A percentile compares a stretch with the other conserved stretches of the same genome.
phyloP scores from a whole-genome alignment of 2,113 vertebrate species.

The Leucoraja erinaceus region DNA sequence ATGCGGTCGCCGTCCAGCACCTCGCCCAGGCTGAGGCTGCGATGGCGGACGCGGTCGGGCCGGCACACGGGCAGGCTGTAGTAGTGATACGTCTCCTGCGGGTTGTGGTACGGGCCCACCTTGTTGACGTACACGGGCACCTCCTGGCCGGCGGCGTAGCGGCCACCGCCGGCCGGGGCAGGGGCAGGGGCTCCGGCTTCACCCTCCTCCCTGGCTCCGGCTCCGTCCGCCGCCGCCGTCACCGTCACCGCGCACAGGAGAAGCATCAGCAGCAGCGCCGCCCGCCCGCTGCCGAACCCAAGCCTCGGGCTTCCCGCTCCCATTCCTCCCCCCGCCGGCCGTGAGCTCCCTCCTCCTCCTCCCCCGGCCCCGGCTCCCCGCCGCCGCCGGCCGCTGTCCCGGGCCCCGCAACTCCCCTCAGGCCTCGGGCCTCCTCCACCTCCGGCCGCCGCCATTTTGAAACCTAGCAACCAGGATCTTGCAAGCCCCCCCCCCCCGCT shows the following conservation, averaged over 20 bases:
- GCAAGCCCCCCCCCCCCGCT: too few species aligned
- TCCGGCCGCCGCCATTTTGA: too few species aligned
- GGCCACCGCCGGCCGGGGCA: slow-evolving; percentile 46
- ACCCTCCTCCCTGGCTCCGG: slow-evolving; percentile 47
- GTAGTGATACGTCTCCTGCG: slow-evolving; percentile 88
- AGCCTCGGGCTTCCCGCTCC: too few species aligned
- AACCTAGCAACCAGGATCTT: too few species aligned
- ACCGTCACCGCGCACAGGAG: too few species aligned
- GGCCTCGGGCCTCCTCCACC: too few species aligned
- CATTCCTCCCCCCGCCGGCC: too few species aligned
- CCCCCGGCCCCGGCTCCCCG: too few species aligned
- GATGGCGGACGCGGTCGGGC: slow-evolving; percentile 77
- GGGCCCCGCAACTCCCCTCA: too few species aligned
- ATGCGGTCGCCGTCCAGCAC: slow-evolving; percentile 84
- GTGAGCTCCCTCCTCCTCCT: too few species aligned
- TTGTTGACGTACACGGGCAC: slow-evolving; percentile 84
- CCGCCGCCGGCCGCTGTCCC: too few species aligned
- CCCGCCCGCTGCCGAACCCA: neutral
- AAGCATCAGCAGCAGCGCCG: slow-evolving; percentile 46
- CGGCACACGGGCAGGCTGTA: slow-evolving; percentile 83
- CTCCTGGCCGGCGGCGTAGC: slow-evolving; percentile 67
- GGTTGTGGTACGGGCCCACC: slow-evolving; percentile 88
- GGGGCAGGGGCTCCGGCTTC: neutral
- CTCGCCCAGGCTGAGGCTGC: slow-evolving; percentile 79
- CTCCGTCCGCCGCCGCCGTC: slow-evolving; percentile 39